Percentiles rank a stretch among this genome's conserved stretches.
Evolutionary conservation across 2,113 vertebrate genomes (phyloP).

Genomic region (Cyanoliseus patagonus): DNA sequence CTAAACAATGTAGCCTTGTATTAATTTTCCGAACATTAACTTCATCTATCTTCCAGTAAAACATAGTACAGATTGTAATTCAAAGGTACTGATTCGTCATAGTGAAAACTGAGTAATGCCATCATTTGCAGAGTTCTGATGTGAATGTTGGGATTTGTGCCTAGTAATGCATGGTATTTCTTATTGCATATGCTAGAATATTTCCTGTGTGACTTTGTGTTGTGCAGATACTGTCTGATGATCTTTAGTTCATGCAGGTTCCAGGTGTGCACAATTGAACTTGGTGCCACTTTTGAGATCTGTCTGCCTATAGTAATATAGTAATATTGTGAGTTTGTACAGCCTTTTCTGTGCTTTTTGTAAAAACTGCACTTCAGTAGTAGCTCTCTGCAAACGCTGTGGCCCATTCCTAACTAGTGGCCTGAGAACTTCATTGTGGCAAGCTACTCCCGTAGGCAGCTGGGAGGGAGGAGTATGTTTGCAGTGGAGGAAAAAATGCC

Average conservation of each 20-base stretch:
- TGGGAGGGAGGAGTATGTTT: too few relatives aligned
- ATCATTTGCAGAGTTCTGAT: conserved; percentile 68
- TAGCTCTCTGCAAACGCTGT: too few relatives aligned
- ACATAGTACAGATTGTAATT: conserved; percentile 65
- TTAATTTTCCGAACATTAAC: conserved; percentile 26
- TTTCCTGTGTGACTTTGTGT: conserved; percentile 73
- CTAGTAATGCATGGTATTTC: conserved; percentile 74
- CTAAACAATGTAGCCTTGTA: conserved; percentile 64
- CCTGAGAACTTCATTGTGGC: neutral
- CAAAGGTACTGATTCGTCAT: conserved; percentile 66
- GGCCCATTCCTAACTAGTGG: too few relatives aligned
- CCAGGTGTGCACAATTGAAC: conserved; percentile 70
- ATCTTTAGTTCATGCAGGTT: conserved; percentile 71
- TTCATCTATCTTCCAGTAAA: conserved; percentile 54
- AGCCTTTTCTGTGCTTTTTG: conserved; percentile 53
- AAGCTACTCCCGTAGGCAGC: neutral
- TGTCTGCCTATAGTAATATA: too few relatives aligned
- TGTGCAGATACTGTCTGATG: conserved; percentile 83
- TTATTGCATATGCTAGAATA: conserved; percentile 71
- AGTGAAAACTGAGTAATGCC: conserved; percentile 61
- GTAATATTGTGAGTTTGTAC: too few relatives aligned
- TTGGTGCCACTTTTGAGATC: conserved; percentile 77
- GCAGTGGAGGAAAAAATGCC: too few relatives aligned
- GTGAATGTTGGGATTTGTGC: conserved; percentile 74
- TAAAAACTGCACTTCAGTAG: neutral